Conservation (phyloP, 2,888 invertebrate genomes). For the Tenthredo distinguenda region DNA sequence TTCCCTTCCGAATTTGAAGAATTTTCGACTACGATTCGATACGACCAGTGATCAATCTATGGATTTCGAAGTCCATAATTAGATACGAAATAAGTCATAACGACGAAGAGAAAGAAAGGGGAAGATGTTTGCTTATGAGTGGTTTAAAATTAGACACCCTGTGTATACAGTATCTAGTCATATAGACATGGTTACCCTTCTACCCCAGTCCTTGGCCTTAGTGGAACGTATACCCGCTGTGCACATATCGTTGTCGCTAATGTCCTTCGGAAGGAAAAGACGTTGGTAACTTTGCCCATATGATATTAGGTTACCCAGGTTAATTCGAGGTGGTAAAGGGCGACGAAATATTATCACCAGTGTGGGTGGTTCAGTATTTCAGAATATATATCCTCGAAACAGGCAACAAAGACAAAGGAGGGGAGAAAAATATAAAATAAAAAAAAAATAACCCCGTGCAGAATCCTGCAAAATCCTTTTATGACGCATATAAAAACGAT, state of each 20-base stretch:
- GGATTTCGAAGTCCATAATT: too few species aligned
- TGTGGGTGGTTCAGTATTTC: background rate
- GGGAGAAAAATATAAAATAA: background rate
- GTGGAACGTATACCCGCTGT: conserved; percentile 25
- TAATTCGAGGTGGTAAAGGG: conserved; percentile 26
- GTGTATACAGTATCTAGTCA: background rate
- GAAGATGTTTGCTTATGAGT: background rate
- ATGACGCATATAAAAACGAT: background rate
- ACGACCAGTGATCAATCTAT: too few species aligned
- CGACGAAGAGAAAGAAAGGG: background rate
- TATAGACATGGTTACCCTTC: background rate
- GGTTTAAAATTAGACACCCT: background rate
- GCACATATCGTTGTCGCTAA: conserved; percentile 34
- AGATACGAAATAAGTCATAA: background rate
- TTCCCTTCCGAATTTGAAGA: too few species aligned
- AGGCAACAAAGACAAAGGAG: background rate
- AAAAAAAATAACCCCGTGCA: background rate
- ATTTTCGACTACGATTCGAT: too few species aligned
- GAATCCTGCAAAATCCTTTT: background rate
- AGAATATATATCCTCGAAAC: background rate
- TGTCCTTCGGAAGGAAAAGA: background rate
- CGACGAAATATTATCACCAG: background rate
- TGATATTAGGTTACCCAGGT: conserved; percentile 45
- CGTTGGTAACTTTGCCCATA: conserved; percentile 11
- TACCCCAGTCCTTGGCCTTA: background rate